Base-by-base conservation (phyloP, 1,140 invertebrate species). In the Penaeus japonicus region DNA sequence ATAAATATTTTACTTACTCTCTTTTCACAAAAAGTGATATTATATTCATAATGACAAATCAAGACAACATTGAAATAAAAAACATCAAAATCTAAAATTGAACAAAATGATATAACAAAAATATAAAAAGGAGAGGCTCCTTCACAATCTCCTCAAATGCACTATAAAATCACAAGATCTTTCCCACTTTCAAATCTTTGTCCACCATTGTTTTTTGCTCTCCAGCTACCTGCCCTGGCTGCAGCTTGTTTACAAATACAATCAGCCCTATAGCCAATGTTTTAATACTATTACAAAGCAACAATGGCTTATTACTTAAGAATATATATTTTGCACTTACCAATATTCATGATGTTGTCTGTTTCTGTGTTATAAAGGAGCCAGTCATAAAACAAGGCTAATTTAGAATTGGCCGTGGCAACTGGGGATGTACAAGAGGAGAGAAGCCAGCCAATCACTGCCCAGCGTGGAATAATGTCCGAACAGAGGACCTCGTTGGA, bases 281-380 rank as follows among this genome's bases (percentile, higher is more conserved):
- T n/a, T n/a, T n/a, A n/a, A 82, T 20, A 20, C 12, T 18, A 18
- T 53, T 5, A 80, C 17, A 47, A 20, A 4, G 15, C n/a, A 47
- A 80, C 35, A 80, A 32, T 54, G 0, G 18, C 24, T 39, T 80
- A 39, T 18, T 3, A 77, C 0, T 20, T 7, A 54, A 2, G 47
- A 0, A 22, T 57, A 30, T 30, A 17, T 18, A 95, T 94, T 94
- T 27, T 32, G 5, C 7, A 95, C 94, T 94, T 55, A 89, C 87
- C 87, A 91, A 99, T 98, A 92, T 99, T 99, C 98, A 99, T 99
- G 89, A 99, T 99, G 92, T 98, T 99, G 93, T 99, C 98, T 93
- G 97, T 97, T 83, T 97, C 96, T 47, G 96, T 95, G 92, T 99
- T 98, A 93, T 97, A 99, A 92, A 99, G 97, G 7, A 99, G 93